Evolutionary conservation across 2,888 invertebrate species (phyloP).

Genomic region (Nowickia ferox): DNA sequence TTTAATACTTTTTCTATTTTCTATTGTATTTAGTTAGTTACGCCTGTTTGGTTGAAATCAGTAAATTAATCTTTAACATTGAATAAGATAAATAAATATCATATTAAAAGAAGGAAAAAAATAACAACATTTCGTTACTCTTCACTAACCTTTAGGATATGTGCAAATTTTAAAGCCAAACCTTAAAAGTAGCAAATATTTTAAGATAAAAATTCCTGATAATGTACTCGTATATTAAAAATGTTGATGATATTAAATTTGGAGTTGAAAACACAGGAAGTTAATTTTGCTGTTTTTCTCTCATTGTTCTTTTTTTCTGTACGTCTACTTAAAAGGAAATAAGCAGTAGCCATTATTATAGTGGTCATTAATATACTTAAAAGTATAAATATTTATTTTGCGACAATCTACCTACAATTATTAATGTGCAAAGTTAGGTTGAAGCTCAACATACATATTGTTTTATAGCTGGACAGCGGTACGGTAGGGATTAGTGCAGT

Average conservation of each 20-base stretch:
- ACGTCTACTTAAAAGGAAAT: slow-evolving; percentile 20
- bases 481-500: too few relatives aligned
- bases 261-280: slow-evolving; percentile 24
- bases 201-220: slow-evolving; percentile 54
- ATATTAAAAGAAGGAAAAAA: slow-evolving; percentile 35
- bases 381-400: background rate
- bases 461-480: too few relatives aligned
- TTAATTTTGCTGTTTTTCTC: background rate
- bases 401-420: too few relatives aligned
- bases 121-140: slow-evolving; percentile 14
- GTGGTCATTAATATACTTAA: background rate
- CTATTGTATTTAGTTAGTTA: slow-evolving; percentile 32
- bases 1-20: slow-evolving; percentile 46
- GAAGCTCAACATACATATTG: too few relatives aligned
- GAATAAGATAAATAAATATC: slow-evolving; percentile 68
- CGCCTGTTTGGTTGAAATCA: slow-evolving; percentile 50
- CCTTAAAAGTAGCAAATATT: slow-evolving; percentile 54
- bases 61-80: slow-evolving; percentile 70
- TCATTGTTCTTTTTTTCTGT: background rate
- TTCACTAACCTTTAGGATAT: slow-evolving; percentile 15
- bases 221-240: slow-evolving; percentile 42
- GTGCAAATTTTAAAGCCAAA: slow-evolving; percentile 59
- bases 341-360: background rate
- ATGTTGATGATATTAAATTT: slow-evolving; percentile 17
- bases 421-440: too few relatives aligned